Conservation (phyloP, 2,888 invertebrate species). For the Diachrysia chrysitis region DNA sequence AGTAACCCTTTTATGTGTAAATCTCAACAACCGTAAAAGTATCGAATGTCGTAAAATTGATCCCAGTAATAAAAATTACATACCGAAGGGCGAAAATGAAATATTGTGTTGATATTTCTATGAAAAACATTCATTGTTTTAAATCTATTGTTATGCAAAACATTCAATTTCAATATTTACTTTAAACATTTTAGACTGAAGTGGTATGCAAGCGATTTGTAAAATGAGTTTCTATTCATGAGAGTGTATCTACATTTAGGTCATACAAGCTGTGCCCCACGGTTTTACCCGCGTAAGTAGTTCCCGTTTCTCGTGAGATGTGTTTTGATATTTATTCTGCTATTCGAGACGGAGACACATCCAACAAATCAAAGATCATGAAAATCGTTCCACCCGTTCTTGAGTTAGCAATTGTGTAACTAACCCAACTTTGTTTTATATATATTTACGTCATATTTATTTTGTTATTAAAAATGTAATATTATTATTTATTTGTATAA, state of each 20-base stretch:
- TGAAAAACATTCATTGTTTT: conserved; percentile 58
- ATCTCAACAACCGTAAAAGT: conserved; percentile 83
- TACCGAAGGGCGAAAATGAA: conserved; percentile 80
- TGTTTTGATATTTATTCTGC: neutral
- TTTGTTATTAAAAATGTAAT: neutral
- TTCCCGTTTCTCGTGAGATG: no score
- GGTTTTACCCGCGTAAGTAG: no score
- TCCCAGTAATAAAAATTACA: conserved; percentile 83
- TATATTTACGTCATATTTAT: neutral
- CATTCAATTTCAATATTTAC: neutral
- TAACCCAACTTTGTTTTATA: no score
- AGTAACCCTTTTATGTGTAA: conserved; percentile 82
- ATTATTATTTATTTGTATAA: no score
- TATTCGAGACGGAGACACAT: no score
- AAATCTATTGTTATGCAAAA: conserved; percentile 5
- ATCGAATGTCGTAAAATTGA: conserved; percentile 84
- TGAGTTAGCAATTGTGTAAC: no score
- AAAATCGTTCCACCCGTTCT: no score
- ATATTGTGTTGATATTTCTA: conserved; percentile 72
- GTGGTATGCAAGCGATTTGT: neutral
- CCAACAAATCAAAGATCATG: no score
- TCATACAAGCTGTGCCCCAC: no score
- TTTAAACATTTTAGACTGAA: neutral
- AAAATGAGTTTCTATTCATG: neutral
- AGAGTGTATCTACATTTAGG: neutral